Evolutionary conservation across 1,140 invertebrate genomes (phyloP).

Genomic region (Bombyx mandarina): DNA sequence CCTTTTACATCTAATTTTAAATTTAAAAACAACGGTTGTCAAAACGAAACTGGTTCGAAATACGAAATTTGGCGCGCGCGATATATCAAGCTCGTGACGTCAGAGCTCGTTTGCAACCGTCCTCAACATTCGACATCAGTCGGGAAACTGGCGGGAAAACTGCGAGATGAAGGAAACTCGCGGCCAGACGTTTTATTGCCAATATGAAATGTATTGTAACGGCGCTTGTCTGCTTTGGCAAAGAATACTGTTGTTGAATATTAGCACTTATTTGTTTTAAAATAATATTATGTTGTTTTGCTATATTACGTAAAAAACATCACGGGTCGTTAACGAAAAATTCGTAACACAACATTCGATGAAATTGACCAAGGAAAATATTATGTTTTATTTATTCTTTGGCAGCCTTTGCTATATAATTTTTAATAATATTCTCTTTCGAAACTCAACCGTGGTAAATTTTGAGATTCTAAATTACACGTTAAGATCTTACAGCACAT

Average conservation of each 20-base stretch:
- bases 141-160: slow-evolving; percentile 59
- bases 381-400: too few species aligned
- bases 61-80: not conserved
- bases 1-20: not conserved
- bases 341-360: too few species aligned
- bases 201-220: not conserved
- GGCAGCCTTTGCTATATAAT: too few species aligned
- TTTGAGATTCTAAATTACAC: too few species aligned
- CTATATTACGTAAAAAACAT: too few species aligned
- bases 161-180: slow-evolving; percentile 4
- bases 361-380: too few species aligned
- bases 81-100: not conserved
- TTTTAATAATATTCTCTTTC: too few species aligned
- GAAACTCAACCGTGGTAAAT: too few species aligned
- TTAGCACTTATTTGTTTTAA: not conserved
- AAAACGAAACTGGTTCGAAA: slow-evolving; percentile 4
- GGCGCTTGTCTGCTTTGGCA: not conserved
- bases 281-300: not conserved
- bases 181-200: not conserved
- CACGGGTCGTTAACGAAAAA: too few species aligned
- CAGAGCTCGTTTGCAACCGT: slow-evolving; percentile 17
- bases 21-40: not conserved
- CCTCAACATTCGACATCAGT: slow-evolving; percentile 34
- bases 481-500: too few species aligned
- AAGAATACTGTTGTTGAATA: not conserved